These are phyloP conservation scores for Ormyrus thymus DNA, from an alignment of 2,888 invertebrate genomes.

Conservation along the genomic window DNA sequence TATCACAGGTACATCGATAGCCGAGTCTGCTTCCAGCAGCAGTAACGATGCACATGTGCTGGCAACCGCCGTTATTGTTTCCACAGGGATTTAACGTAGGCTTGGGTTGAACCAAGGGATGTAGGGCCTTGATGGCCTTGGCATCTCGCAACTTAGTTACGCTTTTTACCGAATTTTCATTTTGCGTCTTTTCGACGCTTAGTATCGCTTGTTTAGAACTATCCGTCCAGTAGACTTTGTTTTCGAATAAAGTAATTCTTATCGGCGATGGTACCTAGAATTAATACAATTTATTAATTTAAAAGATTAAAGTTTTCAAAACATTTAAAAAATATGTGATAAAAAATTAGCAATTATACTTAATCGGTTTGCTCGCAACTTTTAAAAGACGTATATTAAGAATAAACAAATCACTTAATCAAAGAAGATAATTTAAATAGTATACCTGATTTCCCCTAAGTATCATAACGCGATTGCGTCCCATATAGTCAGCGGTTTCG, in stretches of 20 bases:
- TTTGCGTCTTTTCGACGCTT: slow-evolving; percentile 90
- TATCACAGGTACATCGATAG: slow-evolving; percentile 93
- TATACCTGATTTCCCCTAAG: slow-evolving; percentile 83
- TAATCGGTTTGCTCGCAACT: no score
- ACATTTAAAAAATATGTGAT: not conserved
- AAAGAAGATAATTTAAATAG: not conserved
- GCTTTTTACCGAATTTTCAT: slow-evolving; percentile 85
- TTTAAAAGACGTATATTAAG: not conserved
- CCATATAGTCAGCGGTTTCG: slow-evolving; percentile 96
- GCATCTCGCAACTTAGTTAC: slow-evolving; percentile 89
- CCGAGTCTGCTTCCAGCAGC: slow-evolving; percentile 83
- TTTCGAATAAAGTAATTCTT: slow-evolving; percentile 89
- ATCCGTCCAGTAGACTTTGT: slow-evolving; percentile 93
- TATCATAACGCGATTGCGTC: slow-evolving; percentile 86
- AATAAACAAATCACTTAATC: not conserved
- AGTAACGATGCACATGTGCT: slow-evolving; percentile 95
- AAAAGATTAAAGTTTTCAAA: not conserved
- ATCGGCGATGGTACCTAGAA: slow-evolving; percentile 87
- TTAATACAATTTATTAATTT: no score
- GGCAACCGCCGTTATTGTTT: slow-evolving; percentile 90
- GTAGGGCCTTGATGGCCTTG: slow-evolving; percentile 88
- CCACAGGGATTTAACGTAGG: slow-evolving; percentile 87
- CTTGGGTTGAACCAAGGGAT: slow-evolving; percentile 85
- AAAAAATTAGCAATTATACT: not conserved
- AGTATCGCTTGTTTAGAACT: slow-evolving; percentile 92